Base-by-base conservation (phyloP, 1,140 invertebrate species). In the Solen grandis region DNA sequence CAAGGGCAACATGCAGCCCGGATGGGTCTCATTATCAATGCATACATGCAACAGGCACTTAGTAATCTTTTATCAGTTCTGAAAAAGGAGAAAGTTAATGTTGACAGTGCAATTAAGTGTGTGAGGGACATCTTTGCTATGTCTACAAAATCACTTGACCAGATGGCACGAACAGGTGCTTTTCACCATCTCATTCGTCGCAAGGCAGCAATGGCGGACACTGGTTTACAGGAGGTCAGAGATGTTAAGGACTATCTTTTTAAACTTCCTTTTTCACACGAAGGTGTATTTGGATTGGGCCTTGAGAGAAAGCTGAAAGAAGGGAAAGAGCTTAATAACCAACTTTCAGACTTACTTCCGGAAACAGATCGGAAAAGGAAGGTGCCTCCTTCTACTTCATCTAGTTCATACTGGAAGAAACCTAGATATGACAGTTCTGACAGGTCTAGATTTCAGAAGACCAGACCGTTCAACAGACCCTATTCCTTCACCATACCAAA, bases 21-120 rank as follows among this genome's bases (percentile, higher is more conserved):
- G 19, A 74, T 74, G 70, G 70, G 70, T n/a, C 14, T 74, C 5
- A 41, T 74, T n/a, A 60, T 74, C 1, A 74, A 74, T 41, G 33
- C 29, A 8, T 74, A 74, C 31, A 38, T 60, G 22, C 54, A 74
- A 60, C 54, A 74, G 46, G 52, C 70, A 36, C 27, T 74, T 2
- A 22, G 70, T 25, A 60, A 74, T 25, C 27, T 74, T 8, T 60
- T 74, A 27, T 36, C 14, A 54, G n/a, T n/a, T n/a, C n/a, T n/a
- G n/a, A n/a, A n/a, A n/a, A n/a, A n/a, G n/a, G n/a, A n/a, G n/a
- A n/a, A n/a, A n/a, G n/a, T n/a, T n/a, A n/a, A n/a, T n/a, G n/a
- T 72, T 57, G 69, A 72, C 29, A 57, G 19, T 55, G 69, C 69
- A 57, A 52, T 72, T 5, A 50, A 72, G 31, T 72, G 69, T 57